phyloP scores from a whole-genome alignment of 2,797 vertebrate genomes.

The Lithobates pipiens region DNA sequence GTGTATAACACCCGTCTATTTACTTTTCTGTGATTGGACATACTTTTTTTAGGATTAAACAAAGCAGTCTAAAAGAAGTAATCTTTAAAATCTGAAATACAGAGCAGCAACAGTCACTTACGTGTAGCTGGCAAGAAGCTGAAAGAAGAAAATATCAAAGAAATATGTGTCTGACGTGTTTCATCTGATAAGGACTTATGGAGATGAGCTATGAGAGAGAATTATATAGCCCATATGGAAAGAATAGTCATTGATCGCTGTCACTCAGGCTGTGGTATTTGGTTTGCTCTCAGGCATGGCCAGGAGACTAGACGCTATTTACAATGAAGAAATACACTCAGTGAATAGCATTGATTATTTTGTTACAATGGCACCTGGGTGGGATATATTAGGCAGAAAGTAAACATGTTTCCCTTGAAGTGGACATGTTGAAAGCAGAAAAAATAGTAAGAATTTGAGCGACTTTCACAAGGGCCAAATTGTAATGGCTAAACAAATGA shows the following conservation, averaged over 20 bases:
- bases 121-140: slow-evolving; percentile 25
- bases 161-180: slow-evolving; percentile 48
- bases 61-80: not conserved
- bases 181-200: slow-evolving; percentile 41
- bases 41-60: not conserved
- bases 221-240: slow-evolving; percentile 46
- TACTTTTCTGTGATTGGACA: too few species aligned
- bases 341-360: not conserved
- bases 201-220: slow-evolving; percentile 29
- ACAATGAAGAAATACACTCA: not conserved
- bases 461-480: too few species aligned
- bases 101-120: slow-evolving; percentile 3
- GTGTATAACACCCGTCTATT: too few species aligned
- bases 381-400: too few species aligned
- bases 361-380: too few species aligned
- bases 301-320: not conserved
- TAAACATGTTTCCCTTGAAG: too few species aligned
- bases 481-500: too few species aligned
- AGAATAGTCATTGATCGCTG: slow-evolving; percentile 26
- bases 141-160: slow-evolving; percentile 35
- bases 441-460: too few species aligned
- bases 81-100: not conserved
- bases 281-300: not conserved
- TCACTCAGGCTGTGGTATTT: slow-evolving; percentile 48
- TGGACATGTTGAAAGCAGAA: too few species aligned